Conservation (phyloP, 2,113 vertebrate species). For the Todiramphus chloris region DNA sequence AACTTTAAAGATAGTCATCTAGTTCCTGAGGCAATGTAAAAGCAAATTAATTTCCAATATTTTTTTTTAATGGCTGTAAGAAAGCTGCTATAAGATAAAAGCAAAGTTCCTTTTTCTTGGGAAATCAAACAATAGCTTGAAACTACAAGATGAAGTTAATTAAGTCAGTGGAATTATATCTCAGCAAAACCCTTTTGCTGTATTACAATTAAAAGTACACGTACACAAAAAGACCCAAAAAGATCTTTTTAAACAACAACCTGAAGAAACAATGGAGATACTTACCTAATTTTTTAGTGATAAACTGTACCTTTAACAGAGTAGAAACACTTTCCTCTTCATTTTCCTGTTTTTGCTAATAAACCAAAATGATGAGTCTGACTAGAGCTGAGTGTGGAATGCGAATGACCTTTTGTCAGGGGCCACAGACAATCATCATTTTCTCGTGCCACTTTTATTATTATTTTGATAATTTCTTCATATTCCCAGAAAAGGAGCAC, state of each 20-base stretch:
- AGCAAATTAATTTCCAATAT: not conserved
- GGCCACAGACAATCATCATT: not conserved
- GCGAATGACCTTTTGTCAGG: not conserved
- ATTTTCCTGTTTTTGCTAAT: not conserved
- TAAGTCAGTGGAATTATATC: not conserved
- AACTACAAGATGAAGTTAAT: not conserved
- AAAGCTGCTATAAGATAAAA: not conserved
- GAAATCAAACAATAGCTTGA: not conserved
- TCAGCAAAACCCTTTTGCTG: not conserved
- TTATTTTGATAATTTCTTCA: slow-evolving; percentile 9
- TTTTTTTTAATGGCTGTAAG: not conserved
- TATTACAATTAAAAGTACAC: not conserved
- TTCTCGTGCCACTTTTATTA: not conserved
- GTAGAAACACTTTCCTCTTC: not conserved
- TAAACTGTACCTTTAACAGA: not conserved
- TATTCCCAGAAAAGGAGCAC: not conserved
- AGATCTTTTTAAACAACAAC: not conserved
- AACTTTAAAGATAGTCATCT: not conserved
- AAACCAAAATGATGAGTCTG: not conserved
- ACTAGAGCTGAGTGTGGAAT: not conserved
- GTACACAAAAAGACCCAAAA: not conserved
- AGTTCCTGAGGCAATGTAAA: not conserved
- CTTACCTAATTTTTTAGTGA: not conserved
- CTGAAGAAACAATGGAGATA: not conserved
- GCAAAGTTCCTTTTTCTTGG: not conserved